Percentiles rank a stretch among this genome's conserved stretches.
Evolutionary conservation across 2,888 invertebrate genomes (phyloP).

Genomic region (Lottia gigantea): DNA sequence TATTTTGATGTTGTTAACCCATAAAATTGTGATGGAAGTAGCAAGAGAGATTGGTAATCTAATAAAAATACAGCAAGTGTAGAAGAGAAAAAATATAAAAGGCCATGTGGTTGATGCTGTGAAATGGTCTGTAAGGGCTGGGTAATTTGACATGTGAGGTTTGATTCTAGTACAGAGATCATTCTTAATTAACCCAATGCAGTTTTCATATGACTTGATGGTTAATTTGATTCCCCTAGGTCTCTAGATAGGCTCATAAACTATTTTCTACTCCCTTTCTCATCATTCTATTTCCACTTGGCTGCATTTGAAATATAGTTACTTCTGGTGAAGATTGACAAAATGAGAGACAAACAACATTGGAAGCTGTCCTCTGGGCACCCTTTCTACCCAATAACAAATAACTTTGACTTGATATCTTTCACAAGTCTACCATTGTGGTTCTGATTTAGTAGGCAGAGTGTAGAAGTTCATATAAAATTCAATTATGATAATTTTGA

Average conservation of each 20-base stretch:
- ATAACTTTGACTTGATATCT: neutral
- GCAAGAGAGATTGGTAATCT: conserved; percentile 2
- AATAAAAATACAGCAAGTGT: neutral
- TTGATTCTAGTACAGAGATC: conserved; percentile 5
- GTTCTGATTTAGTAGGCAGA: no score
- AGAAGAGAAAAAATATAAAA: conserved; percentile 1
- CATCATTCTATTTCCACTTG: neutral
- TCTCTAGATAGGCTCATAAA: conserved; percentile 1
- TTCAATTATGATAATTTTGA: no score
- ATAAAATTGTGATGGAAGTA: neutral
- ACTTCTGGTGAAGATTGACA: neutral
- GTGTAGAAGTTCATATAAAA: no score
- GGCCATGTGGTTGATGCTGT: conserved; percentile 6
- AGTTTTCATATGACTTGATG: conserved; percentile 6
- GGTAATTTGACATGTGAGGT: conserved; percentile 11
- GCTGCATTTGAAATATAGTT: neutral
- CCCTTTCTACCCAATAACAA: neutral
- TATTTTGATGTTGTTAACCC: neutral
- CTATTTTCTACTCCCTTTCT: neutral
- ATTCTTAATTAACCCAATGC: conserved; percentile 10
- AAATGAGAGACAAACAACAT: conserved; percentile 7
- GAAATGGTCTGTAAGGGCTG: conserved; percentile 4
- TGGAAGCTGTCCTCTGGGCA: neutral
- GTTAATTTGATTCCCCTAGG: neutral
- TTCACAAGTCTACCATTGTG: neutral